Evolutionary conservation across 2,113 vertebrate species (phyloP), one percentile per base, ranked within the genome.

Genomic region (Planiliza haematocheilus): DNA sequence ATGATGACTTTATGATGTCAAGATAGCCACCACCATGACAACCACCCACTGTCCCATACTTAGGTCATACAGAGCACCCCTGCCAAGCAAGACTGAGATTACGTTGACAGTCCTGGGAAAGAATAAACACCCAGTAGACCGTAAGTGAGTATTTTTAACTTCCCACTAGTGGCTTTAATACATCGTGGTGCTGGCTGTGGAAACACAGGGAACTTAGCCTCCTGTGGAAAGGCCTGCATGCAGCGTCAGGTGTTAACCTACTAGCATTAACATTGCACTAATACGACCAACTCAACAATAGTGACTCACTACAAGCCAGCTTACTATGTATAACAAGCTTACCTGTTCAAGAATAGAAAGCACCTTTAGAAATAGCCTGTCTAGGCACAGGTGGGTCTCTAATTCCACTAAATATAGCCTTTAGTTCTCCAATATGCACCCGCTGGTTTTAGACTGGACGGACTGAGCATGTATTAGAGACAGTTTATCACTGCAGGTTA

Each of bases 331-430:
- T 87, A 86, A 70, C 73, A 43, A 16, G 37, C 36, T 86, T 85
- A 92, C 38, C 34, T 56, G 70, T 60, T 70, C 41, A 65, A 70
- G 39, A 89, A 90, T 88, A 91, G 74, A 81, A 75, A 69, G 14
- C 8, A 53, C 36, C 24, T 70, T 74, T 30, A 88, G n/a, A 85
- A 83, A 84, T 81, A 86, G 71, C 49, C 60, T 49, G 52, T 50
- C 21, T 18, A 55, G 83, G 50, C 55, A 74, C 13, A 61, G 66
- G 52, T 43, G 39, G 37, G 57, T 48, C 61, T 85, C 57, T 78
- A 87, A 89, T 79, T 59, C 83, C 67, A 45, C 59, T 46, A 79
- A 84, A 58, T 21, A 48, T 51, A 64, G 30, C 36, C 20, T n/a
- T 53, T 10, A 50, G 50, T 41, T 12, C 24, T 10, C 9, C 45